Percentiles rank a stretch among this genome's conserved stretches.
These are phyloP conservation scores for Stylophora pistillata DNA, from an alignment of 64 coral and sea anemone species.

Conservation along the genomic window DNA sequence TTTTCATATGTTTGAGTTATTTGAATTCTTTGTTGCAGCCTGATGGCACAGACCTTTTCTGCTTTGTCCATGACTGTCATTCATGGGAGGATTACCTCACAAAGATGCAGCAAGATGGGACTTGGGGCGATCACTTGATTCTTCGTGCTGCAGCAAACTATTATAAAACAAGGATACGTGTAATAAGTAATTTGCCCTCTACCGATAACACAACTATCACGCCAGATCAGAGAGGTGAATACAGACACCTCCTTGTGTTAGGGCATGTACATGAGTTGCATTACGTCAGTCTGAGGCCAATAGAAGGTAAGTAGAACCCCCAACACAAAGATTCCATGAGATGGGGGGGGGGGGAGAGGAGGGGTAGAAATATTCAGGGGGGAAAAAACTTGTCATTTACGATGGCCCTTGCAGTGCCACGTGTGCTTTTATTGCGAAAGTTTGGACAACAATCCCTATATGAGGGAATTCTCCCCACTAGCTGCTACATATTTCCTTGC, in stretches of 20 bases:
- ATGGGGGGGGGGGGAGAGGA: too few species aligned
- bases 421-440: too few species aligned
- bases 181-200: background rate
- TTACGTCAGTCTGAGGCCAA: background rate
- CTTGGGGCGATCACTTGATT: background rate
- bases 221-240: background rate
- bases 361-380: too few species aligned
- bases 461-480: too few species aligned
- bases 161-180: background rate
- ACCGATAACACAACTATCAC: background rate
- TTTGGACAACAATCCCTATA: too few species aligned
- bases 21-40: background rate
- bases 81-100: background rate
- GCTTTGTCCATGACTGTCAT: background rate
- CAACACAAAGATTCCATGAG: background rate
- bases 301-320: background rate
- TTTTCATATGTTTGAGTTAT: too few species aligned
- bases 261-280: background rate
- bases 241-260: background rate
- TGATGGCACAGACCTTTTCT: background rate
- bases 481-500: too few species aligned
- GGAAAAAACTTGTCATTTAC: too few species aligned
- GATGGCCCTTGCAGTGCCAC: too few species aligned
- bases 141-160: background rate
- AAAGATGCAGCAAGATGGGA: background rate